phyloP scores from a whole-genome alignment of 1,140 invertebrate genomes.

The Hormaphis cornu region DNA sequence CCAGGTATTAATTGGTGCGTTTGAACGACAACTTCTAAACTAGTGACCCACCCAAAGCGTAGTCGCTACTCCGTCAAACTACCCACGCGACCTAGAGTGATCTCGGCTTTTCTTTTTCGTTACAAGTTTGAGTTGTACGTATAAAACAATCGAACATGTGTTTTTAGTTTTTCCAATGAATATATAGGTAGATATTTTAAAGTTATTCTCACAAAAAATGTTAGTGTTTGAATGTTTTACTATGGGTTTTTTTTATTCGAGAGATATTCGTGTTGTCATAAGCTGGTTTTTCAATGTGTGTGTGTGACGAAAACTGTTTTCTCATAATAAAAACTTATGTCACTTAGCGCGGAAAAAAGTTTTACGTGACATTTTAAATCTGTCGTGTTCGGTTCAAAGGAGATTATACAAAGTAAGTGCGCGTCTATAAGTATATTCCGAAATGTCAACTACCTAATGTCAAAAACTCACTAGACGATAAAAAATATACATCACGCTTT shows the following conservation, averaged over 20 bases:
- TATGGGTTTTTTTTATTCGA: background rate
- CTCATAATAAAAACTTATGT: slow-evolving; percentile 1
- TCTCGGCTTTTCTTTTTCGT: too few relatives aligned
- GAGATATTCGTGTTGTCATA: background rate
- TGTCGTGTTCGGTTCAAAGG: background rate
- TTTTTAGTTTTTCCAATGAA: too few relatives aligned
- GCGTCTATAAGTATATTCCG: background rate
- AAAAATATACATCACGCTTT: background rate
- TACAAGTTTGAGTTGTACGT: too few relatives aligned
- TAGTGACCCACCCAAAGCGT: too few relatives aligned
- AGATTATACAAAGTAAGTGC: background rate
- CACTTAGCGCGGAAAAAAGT: background rate
- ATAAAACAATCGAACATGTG: too few relatives aligned
- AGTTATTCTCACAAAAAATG: too few relatives aligned
- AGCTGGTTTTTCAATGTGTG: background rate
- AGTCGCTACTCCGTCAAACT: too few relatives aligned
- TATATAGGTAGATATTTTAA: too few relatives aligned
- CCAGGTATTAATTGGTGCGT: too few relatives aligned
- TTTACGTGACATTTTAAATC: slow-evolving; percentile 22
- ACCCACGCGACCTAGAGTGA: too few relatives aligned
- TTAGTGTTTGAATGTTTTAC: too few relatives aligned
- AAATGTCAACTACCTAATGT: slow-evolving; percentile 32
- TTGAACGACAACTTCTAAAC: too few relatives aligned
- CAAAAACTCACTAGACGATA: background rate
- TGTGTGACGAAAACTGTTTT: background rate